Base-by-base conservation (phyloP, 2,113 vertebrate species). In the Meles meles region DNA sequence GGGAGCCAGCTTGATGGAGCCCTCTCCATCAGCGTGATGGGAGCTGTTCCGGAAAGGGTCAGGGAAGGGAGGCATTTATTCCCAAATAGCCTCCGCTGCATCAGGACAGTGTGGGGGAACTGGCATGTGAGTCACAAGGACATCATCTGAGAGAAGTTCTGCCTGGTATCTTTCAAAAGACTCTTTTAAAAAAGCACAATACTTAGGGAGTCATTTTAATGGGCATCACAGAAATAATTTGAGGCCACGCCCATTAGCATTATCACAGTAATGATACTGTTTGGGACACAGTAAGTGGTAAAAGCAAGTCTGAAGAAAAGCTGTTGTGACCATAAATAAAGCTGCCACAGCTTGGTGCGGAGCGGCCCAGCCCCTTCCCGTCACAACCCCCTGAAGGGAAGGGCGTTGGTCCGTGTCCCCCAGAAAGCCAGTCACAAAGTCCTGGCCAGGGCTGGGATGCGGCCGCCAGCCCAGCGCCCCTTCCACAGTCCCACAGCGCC, bases 341-440 rank as follows among this genome's bases (percentile, higher is more conserved):
- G 52, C 9, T 3, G 47, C 5, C 25, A 2, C 21, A 23, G 39
- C 42, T 20, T 27, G 31, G 7, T 1, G 9, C 1, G 0, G 21
- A 39, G 23, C 0, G 17, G 31, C 7, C 39, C 15, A 12, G 72
- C 31, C 57, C 42, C 42, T 20, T 23, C 39, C 29, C 31, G 3
- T 10, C 65, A 8, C 44, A n/a, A 42, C 23, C 76, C 44, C 2
- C 34, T 1, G 17, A n/a, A 29, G 80, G 57, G 37, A 31, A 59
- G 37, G 76, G 20, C 31, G 6, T n/a, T 21, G 47, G 1, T 39
- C 29, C 29, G 1, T 0, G 0, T 13, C 25, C 20, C 11, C 25
- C n/a, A 9, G 27, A 23, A 44, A 39, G 55, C 47, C 3, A 1
- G 37, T 5, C 20, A 37, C 34, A 5, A 5, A 47, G 72, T 34